Evolutionary conservation across 2,113 vertebrate genomes (phyloP).

Genomic region (Embiotoca jacksoni): DNA sequence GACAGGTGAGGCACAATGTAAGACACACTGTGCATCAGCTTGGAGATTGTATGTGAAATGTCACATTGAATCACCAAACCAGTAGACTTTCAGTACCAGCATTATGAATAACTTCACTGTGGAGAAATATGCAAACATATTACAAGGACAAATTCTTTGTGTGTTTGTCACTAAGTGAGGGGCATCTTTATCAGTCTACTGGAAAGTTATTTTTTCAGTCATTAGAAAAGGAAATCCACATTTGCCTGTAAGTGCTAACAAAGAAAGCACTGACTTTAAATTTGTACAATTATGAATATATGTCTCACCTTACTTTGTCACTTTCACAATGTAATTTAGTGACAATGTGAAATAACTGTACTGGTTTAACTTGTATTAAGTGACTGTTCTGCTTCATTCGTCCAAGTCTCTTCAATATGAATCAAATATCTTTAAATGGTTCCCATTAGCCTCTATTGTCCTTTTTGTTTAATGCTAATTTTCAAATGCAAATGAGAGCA

Average conservation of each 20-base stretch:
- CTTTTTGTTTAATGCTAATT: not conserved
- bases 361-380: not conserved
- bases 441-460: not conserved
- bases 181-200: not conserved
- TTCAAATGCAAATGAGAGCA: not conserved
- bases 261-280: not conserved
- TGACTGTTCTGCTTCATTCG: not conserved
- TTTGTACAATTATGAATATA: too few relatives aligned
- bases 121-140: constrained; percentile 6
- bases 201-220: not conserved
- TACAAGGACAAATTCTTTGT: constrained; percentile 27
- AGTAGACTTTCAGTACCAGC: constrained; percentile 28
- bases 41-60: constrained; percentile 69
- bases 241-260: too few relatives aligned
- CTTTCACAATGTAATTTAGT: not conserved
- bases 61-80: constrained; percentile 66
- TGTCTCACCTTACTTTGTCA: not conserved
- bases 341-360: not conserved
- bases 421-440: not conserved
- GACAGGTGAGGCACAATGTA: constrained; percentile 60
- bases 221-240: too few relatives aligned
- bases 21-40: constrained; percentile 49
- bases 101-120: not conserved
- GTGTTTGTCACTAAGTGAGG: constrained; percentile 3
- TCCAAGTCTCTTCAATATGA: not conserved